Base-by-base conservation (phyloP, 1,140 invertebrate species). In the Helicoverpa armigera region DNA sequence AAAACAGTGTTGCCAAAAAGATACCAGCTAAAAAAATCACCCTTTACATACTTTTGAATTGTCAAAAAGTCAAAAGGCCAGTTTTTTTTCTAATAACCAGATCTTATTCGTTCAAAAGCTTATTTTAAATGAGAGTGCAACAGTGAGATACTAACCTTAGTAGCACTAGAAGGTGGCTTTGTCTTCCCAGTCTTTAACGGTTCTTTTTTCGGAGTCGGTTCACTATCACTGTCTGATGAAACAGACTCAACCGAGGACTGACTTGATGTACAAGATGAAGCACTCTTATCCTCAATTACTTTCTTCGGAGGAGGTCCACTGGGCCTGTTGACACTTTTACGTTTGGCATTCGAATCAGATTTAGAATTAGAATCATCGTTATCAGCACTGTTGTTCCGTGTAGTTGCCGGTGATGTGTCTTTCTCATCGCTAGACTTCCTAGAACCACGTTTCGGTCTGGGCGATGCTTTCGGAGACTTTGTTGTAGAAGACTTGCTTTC, bases 231-330 rank as follows among this genome's bases (percentile, higher is more conserved):
- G 48, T 92, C 92, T 4, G 92, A 92, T 0, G 93, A 93, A 0
- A 93, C 90, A 0, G 92, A 92, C 72, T 95, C 94, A 5, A 91
- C 82, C 1, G 94, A 95, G 0, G 94, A 95, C 76, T 94, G 94
- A 83, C 94, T 95, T 1, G 94, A 94, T 9, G 91, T 86, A 80
- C 94, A 94, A 67, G 94, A 95, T n/a, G 94, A 92, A 7, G 89
- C 90, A 86, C 91, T 94, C 79, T 94, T 95, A 2, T 88, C 89
- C 69, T 95, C 92, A 2, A 88, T 87, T 7, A 84, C 48, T 70
- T 93, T 95, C 74, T 94, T 95, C 2, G 94, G 87, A 3, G 92
- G 93, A 13, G 94, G 92, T 0, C 92, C 94, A 80, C 84, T 93
- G 14, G 89, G 86, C 16, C 88, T 83, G 51, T 90, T 92, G 0